Evolutionary conservation across 2,113 vertebrate genomes (phyloP).

Genomic region (Alethe diademata): DNA sequence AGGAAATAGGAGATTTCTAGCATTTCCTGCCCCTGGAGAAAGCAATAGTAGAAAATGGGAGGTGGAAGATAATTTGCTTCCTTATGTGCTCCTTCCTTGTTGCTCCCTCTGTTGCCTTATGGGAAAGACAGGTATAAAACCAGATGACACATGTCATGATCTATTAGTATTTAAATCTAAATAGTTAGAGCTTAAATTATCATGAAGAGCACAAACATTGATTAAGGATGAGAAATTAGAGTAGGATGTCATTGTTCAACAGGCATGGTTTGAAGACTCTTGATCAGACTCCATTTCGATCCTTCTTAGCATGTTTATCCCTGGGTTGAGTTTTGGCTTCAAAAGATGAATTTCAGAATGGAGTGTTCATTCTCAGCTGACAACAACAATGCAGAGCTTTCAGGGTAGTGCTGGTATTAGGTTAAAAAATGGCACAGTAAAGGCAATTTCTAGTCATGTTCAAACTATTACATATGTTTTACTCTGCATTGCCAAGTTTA

Average conservation of each 20-base stretch:
- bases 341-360: neutral
- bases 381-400: neutral
- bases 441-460: neutral
- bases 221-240: neutral
- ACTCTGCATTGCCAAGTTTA: neutral
- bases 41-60: neutral
- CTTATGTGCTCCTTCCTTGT: neutral
- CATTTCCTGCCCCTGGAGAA: neutral
- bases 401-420: neutral
- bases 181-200: neutral
- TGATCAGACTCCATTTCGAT: neutral
- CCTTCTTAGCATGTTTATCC: neutral
- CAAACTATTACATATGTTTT: neutral
- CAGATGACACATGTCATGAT: neutral
- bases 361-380: neutral
- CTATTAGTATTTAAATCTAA: neutral
- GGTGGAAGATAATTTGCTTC: neutral
- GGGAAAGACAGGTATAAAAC: neutral
- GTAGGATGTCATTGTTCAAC: neutral
- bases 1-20: neutral
- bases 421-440: neutral
- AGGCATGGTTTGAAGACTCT: neutral
- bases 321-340: neutral
- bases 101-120: neutral
- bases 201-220: neutral